Conservation (phyloP, 2,797 vertebrate genomes). For the Nyctibius grandis region DNA sequence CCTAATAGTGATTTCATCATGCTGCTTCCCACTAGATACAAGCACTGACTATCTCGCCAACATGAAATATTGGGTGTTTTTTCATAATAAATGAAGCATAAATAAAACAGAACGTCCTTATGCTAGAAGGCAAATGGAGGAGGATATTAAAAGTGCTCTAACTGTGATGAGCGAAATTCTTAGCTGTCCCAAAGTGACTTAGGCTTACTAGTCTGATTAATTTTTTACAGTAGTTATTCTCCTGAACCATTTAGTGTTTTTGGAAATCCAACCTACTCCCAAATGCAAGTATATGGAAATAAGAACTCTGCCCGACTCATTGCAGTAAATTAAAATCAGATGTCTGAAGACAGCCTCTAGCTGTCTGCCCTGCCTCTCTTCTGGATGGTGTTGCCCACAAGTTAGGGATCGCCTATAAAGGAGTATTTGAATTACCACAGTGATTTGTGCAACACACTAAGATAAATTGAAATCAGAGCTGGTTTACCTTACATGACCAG, state of each 20-base stretch:
- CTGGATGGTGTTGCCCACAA: neutral
- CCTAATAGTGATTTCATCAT: neutral
- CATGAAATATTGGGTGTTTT: neutral
- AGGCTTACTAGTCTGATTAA: neutral
- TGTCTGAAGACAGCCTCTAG: neutral
- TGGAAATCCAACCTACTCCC: neutral
- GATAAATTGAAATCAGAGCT: neutral
- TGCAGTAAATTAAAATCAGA: conserved; percentile 27
- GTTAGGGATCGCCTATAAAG: neutral
- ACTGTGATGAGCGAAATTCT: conserved; percentile 12
- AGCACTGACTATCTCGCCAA: neutral
- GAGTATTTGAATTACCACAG: neutral
- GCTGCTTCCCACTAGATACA: neutral
- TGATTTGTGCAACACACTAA: neutral
- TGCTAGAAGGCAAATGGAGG: neutral
- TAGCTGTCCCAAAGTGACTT: conserved; percentile 2
- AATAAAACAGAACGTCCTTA: neutral
- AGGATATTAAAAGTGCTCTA: conserved; percentile 12
- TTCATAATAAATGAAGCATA: conserved; percentile 27
- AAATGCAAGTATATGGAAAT: conserved; percentile 4
- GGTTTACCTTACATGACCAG: neutral
- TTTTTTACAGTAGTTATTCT: conserved; percentile 26
- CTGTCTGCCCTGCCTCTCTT: neutral
- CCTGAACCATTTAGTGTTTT: neutral
- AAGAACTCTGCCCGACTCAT: neutral